Evolutionary conservation across 2,113 vertebrate genomes (phyloP).

Genomic region (Geococcyx californianus): DNA sequence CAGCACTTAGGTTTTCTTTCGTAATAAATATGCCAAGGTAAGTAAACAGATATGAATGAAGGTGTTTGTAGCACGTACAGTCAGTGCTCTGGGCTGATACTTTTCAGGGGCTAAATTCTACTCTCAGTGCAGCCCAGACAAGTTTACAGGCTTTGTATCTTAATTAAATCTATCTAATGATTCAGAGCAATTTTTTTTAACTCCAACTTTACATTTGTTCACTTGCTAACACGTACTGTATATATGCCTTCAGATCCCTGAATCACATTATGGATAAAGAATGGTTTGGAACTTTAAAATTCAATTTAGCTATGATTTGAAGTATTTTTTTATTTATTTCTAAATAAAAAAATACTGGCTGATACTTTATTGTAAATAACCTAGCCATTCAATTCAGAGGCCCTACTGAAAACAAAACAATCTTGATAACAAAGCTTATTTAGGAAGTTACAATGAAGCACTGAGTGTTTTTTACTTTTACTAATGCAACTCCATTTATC

Average conservation of each 20-base stretch:
- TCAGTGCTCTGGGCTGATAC: background rate
- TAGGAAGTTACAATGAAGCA: constrained; percentile 56
- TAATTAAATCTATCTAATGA: constrained; percentile 66
- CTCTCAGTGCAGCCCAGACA: background rate
- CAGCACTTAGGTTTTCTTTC: background rate
- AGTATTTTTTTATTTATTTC: constrained; percentile 55
- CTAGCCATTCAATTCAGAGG: constrained; percentile 17
- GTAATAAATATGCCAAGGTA: background rate
- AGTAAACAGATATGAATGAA: background rate
- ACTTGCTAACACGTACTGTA: background rate
- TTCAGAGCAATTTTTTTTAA: constrained; percentile 56
- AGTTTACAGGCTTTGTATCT: constrained; percentile 47
- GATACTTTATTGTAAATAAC: constrained; percentile 39
- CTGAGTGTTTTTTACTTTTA: constrained; percentile 59
- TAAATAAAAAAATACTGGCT: constrained; percentile 45
- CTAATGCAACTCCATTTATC: constrained; percentile 67
- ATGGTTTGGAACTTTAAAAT: constrained; percentile 53
- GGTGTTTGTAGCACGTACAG: background rate
- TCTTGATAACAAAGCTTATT: constrained; percentile 70
- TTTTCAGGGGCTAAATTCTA: background rate
- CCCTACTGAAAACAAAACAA: constrained; percentile 41
- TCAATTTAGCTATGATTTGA: constrained; percentile 58
- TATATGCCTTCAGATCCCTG: constrained; percentile 33
- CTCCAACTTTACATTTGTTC: constrained; percentile 38
- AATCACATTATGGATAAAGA: constrained; percentile 51